Percentiles rank a stretch among this genome's conserved stretches.
Evolutionary conservation across 2,113 vertebrate genomes (phyloP).

Genomic region (Arvicanthis niloticus): DNA sequence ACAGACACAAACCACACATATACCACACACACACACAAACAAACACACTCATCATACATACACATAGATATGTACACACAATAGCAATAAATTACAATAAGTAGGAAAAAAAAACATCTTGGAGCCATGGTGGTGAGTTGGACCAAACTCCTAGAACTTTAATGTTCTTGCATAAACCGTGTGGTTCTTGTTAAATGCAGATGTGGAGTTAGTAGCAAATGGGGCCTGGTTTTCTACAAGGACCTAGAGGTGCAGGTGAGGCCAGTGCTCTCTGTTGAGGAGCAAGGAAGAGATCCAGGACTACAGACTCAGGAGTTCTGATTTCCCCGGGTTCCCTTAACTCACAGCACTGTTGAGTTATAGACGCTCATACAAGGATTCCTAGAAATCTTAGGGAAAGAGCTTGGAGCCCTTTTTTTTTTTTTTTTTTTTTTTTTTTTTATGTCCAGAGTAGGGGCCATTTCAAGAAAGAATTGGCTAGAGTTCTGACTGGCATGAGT

Average conservation of each 20-base stretch:
- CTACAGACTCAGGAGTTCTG: background rate
- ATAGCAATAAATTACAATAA: background rate
- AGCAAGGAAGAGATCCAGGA: background rate
- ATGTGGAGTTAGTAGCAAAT: background rate
- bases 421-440: background rate
- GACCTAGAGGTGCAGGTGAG: background rate
- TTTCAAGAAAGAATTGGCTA: background rate
- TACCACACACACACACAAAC: background rate
- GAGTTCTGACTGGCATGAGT: background rate
- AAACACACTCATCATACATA: background rate
- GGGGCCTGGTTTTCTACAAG: background rate
- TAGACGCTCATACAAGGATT: background rate
- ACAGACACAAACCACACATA: background rate
- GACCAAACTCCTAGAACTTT: background rate
- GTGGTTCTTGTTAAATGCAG: constrained; percentile 12
- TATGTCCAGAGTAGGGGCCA: background rate
- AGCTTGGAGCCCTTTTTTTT: background rate
- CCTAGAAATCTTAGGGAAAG: constrained; percentile 1
- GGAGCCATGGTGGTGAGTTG: background rate
- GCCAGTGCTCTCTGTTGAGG: background rate
- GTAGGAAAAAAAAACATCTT: background rate
- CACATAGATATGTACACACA: background rate
- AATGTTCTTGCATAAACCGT: background rate
- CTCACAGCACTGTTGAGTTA: background rate
- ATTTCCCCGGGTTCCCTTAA: background rate